Evolutionary conservation across 2,888 invertebrate genomes (phyloP), one percentile per base, ranked within the genome.

Genomic region (Malthinus seriepunctatus): DNA sequence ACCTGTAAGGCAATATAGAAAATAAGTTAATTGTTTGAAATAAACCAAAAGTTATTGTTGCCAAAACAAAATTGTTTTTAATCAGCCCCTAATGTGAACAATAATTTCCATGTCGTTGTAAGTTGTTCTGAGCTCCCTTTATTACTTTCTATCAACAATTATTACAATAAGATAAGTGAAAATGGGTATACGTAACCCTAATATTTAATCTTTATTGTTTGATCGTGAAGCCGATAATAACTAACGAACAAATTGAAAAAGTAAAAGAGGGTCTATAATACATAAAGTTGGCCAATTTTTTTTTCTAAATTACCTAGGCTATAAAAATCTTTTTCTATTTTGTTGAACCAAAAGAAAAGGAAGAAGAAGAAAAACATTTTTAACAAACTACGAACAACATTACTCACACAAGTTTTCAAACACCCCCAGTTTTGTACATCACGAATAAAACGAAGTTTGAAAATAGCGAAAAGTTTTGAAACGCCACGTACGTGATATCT

Each of bases 401-500:
- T 61, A 61, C 61, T 61, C 61, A 61, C 23, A 23, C 57, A 61
- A 61, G 57, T 61, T 60, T 61, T 31, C 56, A 48, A 61, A 61
- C 61, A 61, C 49, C 23, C 23, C 60, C 51, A 61, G 56, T 61
- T 42, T 61, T 61, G 60, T 61, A 56, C 60, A 54, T 55, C 62
- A 58, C 56, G 63, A 62, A 65, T 64, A 64, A 67, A 66, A 65
- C 65, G 65, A 67, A 67, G 66, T 68, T 68, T 67, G 59, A 62
- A 67, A 69, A 68, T 66, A 65, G 65, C 59, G 61, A 52, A 61
- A 69, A 69, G 65, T 69, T 69, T 64, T 67, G 62, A 65, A 65
- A 67, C 67, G 60, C 65, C 68, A 63, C 57, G 65, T 67, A 69
- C 69, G 69, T 70, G 71, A 70, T 71, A 70, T 70, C 69, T 60